phyloP scores from a whole-genome alignment of 2,113 vertebrate genomes.

The Scomber colias region DNA sequence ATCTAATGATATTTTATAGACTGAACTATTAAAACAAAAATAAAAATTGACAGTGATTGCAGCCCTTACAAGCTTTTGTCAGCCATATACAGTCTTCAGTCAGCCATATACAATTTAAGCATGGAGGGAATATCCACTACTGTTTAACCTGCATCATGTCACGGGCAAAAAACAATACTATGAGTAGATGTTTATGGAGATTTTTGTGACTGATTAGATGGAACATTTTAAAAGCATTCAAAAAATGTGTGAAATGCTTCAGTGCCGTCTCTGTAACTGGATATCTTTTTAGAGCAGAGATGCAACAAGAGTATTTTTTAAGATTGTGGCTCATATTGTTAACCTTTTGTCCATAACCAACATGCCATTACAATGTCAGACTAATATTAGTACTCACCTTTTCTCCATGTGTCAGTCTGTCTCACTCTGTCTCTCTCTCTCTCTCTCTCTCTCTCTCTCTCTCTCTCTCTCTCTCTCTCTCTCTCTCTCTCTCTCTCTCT shows the following conservation, averaged over 20 bases:
- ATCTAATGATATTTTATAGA: no score
- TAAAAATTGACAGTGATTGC: no score
- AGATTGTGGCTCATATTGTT: constrained; percentile 10
- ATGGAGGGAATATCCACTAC: no score
- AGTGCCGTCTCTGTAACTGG: not conserved
- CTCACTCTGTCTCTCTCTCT: constrained; percentile 23
- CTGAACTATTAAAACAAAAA: no score
- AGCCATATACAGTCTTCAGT: no score
- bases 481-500: not conserved
- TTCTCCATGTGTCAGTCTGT: constrained; percentile 29
- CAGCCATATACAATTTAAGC: no score
- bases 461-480: constrained; percentile 1
- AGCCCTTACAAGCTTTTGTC: no score
- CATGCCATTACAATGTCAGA: constrained; percentile 24
- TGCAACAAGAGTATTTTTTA: not conserved
- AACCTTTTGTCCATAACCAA: constrained; percentile 19
- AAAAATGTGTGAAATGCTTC: no score
- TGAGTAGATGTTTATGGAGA: not conserved
- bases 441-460: not conserved
- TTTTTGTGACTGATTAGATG: not conserved
- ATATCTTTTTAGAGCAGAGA: not conserved
- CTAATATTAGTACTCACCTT: constrained; percentile 54
- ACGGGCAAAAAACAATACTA: not conserved
- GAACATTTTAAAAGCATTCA: no score
- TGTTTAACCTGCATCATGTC: no score